Evolutionary conservation across 2,797 vertebrate genomes (phyloP).

Genomic region (Vultur gryphus): DNA sequence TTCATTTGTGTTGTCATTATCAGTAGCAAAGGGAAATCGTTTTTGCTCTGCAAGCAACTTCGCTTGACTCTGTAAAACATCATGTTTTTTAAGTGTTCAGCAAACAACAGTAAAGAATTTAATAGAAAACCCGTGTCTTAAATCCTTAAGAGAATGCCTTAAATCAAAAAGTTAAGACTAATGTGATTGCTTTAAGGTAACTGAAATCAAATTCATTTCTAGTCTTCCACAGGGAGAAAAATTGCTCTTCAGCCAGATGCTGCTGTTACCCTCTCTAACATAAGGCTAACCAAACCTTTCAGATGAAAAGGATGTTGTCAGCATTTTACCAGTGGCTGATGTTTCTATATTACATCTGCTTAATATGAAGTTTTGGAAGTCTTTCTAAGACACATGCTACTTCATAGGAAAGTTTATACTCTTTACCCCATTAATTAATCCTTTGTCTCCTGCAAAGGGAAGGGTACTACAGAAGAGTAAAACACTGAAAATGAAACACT

Average conservation of each 20-base stretch:
- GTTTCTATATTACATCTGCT: background rate
- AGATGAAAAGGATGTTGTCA: background rate
- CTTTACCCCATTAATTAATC: background rate
- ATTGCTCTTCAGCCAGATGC: background rate
- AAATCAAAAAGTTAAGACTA: background rate
- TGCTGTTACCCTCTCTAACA: background rate
- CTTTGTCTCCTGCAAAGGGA: background rate
- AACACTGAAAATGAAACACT: background rate
- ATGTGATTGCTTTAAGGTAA: background rate
- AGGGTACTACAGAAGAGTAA: background rate
- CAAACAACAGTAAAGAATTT: background rate
- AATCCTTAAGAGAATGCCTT: background rate
- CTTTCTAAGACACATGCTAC: background rate
- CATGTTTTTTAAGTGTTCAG: background rate
- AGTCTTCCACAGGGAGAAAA: background rate
- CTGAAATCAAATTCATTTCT: background rate
- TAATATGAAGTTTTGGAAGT: background rate
- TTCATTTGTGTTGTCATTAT: conserved; percentile 89
- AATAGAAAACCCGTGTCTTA: background rate
- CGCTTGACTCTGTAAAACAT: conserved; percentile 87
- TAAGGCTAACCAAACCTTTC: background rate
- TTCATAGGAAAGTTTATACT: background rate
- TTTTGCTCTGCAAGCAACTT: conserved; percentile 92
- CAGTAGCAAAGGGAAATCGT: conserved; percentile 91
- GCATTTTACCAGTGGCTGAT: background rate